These are phyloP conservation scores for Porites evermanni DNA, from an alignment of 92 coral and sea anemone genomes.

Conservation along the genomic window DNA sequence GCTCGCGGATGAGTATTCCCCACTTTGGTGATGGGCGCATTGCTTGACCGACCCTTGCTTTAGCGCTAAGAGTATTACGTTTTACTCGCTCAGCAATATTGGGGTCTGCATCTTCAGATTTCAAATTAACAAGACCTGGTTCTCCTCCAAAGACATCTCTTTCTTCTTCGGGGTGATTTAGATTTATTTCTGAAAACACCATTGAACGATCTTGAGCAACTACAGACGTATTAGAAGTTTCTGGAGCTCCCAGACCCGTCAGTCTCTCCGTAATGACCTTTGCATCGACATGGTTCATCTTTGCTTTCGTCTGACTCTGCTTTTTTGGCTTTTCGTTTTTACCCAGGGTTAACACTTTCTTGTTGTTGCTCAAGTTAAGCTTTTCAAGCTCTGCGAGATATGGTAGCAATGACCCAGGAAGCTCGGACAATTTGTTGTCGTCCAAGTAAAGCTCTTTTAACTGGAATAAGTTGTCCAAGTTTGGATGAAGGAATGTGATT, in stretches of 20 bases:
- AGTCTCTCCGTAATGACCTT: not conserved
- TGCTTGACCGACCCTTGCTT: constrained; percentile 49
- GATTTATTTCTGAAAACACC: constrained; percentile 80
- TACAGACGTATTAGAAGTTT: not conserved
- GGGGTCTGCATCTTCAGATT: constrained; percentile 69
- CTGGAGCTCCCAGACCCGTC: not conserved
- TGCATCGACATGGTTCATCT: constrained; percentile 25
- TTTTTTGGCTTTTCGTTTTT: constrained; percentile 23
- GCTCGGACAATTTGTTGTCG: constrained; percentile 69
- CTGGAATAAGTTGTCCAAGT: constrained; percentile 40
- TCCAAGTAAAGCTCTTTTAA: constrained; percentile 72
- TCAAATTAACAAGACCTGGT: constrained; percentile 35
- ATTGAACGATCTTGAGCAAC: constrained; percentile 63
- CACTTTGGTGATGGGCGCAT: constrained; percentile 85
- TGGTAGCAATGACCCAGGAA: constrained; percentile 53
- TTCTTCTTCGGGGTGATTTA: constrained; percentile 45
- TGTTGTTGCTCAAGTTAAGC: constrained; percentile 71
- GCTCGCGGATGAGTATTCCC: constrained; percentile 73
- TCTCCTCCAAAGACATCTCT: constrained; percentile 72
- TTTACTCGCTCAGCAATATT: constrained; percentile 47
- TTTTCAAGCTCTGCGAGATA: constrained; percentile 63
- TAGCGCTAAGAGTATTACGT: constrained; percentile 51
- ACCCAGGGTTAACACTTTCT: constrained; percentile 31
- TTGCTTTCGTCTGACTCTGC: constrained; percentile 21
- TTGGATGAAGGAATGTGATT: constrained; percentile 49